phyloP scores from a whole-genome alignment of 2,113 vertebrate genomes.

The Carassius carassius region DNA sequence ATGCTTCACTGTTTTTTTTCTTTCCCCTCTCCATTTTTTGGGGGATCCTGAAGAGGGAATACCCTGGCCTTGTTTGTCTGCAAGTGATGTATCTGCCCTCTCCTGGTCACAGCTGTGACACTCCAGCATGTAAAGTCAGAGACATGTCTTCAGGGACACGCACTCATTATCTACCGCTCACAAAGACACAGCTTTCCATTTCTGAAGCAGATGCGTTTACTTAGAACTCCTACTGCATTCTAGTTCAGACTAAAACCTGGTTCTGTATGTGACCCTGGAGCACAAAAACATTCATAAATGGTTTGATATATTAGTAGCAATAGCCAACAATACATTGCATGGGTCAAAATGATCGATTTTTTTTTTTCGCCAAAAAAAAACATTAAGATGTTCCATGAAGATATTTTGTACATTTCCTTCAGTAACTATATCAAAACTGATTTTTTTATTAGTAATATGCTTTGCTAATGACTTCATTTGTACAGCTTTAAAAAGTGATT shows the following conservation, averaged over 20 bases:
- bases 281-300: neutral
- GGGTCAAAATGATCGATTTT: too few species aligned
- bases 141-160: conserved; percentile 8
- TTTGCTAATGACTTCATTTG: neutral
- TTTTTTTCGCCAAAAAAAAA: too few species aligned
- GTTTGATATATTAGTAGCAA: too few species aligned
- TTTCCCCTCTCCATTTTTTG: neutral
- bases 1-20: neutral
- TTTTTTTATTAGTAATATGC: neutral
- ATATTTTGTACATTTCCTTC: too few species aligned
- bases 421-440: too few species aligned
- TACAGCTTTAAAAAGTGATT: too few species aligned
- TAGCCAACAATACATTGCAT: neutral
- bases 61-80: conserved; percentile 22
- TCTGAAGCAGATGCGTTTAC: neutral
- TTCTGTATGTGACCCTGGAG: neutral
- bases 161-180: conserved; percentile 23
- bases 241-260: neutral
- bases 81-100: conserved; percentile 30
- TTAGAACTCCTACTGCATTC: neutral
- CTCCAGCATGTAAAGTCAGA: conserved; percentile 4
- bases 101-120: conserved; percentile 33
- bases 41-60: conserved; percentile 19
- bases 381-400: neutral
- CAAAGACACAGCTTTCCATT: neutral